phyloP scores from a whole-genome alignment of 2,888 invertebrate species.

The Drosophila mercatorum region DNA sequence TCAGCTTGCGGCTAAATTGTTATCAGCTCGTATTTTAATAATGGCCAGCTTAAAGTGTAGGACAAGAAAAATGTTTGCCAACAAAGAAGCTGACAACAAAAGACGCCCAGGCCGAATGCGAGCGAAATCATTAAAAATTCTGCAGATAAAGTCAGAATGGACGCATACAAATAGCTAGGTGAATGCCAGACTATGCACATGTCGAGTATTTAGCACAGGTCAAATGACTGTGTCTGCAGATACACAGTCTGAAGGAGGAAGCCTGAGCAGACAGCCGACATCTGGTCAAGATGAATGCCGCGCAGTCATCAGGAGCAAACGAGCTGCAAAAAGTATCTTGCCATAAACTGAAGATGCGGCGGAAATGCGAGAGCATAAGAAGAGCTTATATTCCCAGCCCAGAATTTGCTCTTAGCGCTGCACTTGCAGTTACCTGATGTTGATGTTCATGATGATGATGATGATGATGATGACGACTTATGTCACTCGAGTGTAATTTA shows the following conservation, averaged over 20 bases:
- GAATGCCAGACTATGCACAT: conserved; percentile 39
- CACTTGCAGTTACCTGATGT: conserved; percentile 10
- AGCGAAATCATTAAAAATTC: conserved; percentile 74
- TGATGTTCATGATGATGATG: conserved; percentile 35
- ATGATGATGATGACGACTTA: conserved; percentile 57
- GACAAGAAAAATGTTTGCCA: conserved; percentile 77
- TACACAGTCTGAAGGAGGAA: conserved; percentile 1
- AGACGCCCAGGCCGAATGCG: conserved; percentile 47
- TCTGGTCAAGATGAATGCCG: conserved; percentile 49
- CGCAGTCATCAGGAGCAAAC: conserved; percentile 25
- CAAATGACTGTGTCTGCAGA: conserved; percentile 45
- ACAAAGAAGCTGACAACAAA: conserved; percentile 66
- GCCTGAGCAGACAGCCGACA: conserved; percentile 23
- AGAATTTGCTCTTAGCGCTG: neutral
- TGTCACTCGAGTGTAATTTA: conserved; percentile 63
- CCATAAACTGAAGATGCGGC: conserved; percentile 5
- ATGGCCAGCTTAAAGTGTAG: conserved; percentile 80
- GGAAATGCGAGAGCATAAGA: conserved; percentile 19
- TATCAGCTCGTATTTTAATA: conserved; percentile 77
- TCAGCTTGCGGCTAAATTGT: conserved; percentile 75
- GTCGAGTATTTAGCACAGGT: conserved; percentile 60
- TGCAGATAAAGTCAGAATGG: conserved; percentile 39
- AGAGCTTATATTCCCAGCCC: conserved; percentile 9
- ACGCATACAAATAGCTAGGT: conserved; percentile 31
- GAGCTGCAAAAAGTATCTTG: conserved; percentile 10